Evolutionary conservation across 2,113 vertebrate species (phyloP), one percentile per base, ranked within the genome.

Genomic region (Mesocricetus auratus): DNA sequence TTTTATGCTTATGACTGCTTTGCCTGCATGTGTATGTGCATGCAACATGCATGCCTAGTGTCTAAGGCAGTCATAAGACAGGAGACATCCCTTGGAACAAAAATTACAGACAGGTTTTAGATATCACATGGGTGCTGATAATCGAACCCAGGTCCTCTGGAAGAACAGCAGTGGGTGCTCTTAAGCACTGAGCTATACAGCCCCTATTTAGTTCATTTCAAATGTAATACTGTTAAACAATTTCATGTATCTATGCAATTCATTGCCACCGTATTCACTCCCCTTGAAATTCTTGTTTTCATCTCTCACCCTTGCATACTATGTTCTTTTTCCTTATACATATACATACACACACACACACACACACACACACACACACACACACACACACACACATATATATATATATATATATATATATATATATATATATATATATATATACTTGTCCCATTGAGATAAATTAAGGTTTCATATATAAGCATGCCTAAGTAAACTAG

Each of bases 241-340:
- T 83, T 29, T 42, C 39, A 62, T 31, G 4, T n/a, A 83, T 19
- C 42, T 83, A 17, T 45, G 24, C 24, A 64, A 3, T 42, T 3
- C 4, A 42, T 31, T 16, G 1, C 1, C 58, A 83, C 26, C 16
- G 6, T n/a, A 45, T 13, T 47, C 42, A 86, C 12, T 21, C 7
- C 8, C 7, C 8, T 9, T 8, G 4, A 39, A 12, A 22, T 36
- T 1, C 3, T 83, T 2, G 0, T 19, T 22, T 47, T 33, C 24
- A 3, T 83, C 11, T 17, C 22, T 3, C 29, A 39, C 3, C 0
- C 12, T 62, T 62, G 1, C 81, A 24, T 22, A 58, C 7, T 16
- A 4, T n/a, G 9, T n/a, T n/a, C 21, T 39, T 36, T n/a, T n/a
- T n/a, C n/a, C n/a, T n/a, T n/a, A n/a, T n/a, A n/a, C n/a, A n/a